phyloP scores from a whole-genome alignment of 1,140 invertebrate species.

The Delia radicum region DNA sequence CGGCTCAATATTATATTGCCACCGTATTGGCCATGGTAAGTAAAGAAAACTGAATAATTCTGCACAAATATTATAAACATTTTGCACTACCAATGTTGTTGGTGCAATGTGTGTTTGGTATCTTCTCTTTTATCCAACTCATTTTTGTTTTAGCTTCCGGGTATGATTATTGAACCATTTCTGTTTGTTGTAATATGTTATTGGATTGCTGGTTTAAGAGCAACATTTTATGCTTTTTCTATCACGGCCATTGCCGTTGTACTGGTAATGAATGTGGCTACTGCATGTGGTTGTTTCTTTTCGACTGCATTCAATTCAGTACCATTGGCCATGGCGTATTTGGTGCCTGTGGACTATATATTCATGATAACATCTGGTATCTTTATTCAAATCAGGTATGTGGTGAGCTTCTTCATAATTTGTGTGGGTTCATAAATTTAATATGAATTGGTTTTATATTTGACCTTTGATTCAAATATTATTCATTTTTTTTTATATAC shows the following conservation, averaged over 20 bases:
- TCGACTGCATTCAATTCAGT: constrained; percentile 80
- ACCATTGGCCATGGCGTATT: constrained; percentile 75
- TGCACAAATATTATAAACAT: background rate
- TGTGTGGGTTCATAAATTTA: background rate
- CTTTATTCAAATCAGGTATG: constrained; percentile 78
- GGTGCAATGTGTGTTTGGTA: background rate
- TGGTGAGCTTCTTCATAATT: background rate
- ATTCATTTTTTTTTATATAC: too few species aligned
- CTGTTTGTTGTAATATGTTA: constrained; percentile 77
- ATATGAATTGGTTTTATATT: too few species aligned
- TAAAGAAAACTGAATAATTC: background rate
- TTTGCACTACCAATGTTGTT: background rate
- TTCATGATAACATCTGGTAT: constrained; percentile 86
- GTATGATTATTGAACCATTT: constrained; percentile 73
- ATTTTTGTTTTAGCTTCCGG: constrained; percentile 65
- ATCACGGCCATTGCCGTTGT: constrained; percentile 68
- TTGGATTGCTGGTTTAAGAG: constrained; percentile 72
- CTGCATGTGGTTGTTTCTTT: constrained; percentile 84
- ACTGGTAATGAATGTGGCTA: constrained; percentile 79
- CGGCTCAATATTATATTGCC: constrained; percentile 73
- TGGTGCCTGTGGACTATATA: constrained; percentile 84
- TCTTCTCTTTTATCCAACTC: background rate
- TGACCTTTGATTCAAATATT: too few species aligned
- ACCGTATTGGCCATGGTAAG: constrained; percentile 76
- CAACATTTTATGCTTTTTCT: constrained; percentile 66